Conservation (phyloP, 2,113 vertebrate species). For the Hippocampus barbouri region DNA sequence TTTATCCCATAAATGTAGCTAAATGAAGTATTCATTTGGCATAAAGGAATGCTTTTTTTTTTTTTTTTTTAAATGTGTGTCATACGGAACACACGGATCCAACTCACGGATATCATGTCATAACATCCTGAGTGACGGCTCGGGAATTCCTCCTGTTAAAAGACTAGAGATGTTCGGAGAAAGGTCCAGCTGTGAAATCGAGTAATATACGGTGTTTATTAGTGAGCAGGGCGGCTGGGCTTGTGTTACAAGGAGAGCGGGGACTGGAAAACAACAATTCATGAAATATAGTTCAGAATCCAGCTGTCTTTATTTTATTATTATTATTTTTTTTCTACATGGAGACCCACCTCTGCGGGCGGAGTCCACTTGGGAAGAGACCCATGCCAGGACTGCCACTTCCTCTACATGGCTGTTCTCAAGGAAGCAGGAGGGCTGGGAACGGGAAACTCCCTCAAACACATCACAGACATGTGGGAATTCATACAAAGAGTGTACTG, state of each 20-base stretch:
- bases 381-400: conserved; percentile 54
- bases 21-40: conserved; percentile 13
- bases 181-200: conserved; percentile 56
- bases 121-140: conserved; percentile 35
- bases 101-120: conserved; percentile 34
- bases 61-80: conserved; percentile 17
- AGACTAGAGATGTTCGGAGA: conserved; percentile 46
- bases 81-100: conserved; percentile 23
- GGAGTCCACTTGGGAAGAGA: conserved; percentile 31
- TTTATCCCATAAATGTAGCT: conserved; percentile 8
- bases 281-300: conserved; percentile 37
- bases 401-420: conserved; percentile 66
- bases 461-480: conserved; percentile 64
- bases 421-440: conserved; percentile 62
- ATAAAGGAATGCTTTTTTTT: conserved; percentile 16
- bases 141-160: conserved; percentile 51
- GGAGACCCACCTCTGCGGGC: conserved; percentile 31
- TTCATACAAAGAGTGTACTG: conserved; percentile 59
- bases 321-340: conserved; percentile 29
- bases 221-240: conserved; percentile 31
- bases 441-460: conserved; percentile 67
- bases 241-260: conserved; percentile 30
- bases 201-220: conserved; percentile 52
- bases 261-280: conserved; percentile 49
- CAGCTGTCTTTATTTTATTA: conserved; percentile 1